phyloP scores from a whole-genome alignment of 2,888 invertebrate species.

The Lasioglossum oenotherae region DNA sequence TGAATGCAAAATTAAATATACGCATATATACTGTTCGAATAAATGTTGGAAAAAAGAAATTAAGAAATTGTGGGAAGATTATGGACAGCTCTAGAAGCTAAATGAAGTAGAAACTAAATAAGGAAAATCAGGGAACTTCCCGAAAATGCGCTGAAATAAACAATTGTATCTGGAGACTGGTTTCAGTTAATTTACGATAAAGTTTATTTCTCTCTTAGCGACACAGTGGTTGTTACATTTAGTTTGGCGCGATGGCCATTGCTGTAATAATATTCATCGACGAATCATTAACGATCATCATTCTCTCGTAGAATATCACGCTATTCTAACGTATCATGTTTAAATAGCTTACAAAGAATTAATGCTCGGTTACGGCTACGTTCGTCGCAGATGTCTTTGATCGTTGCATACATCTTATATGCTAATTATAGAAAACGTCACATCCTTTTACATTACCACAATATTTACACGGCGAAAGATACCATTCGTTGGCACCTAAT shows the following conservation, averaged over 20 bases:
- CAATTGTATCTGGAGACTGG: not conserved
- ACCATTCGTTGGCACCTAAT: slow-evolving; percentile 62
- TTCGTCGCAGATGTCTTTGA: slow-evolving; percentile 65
- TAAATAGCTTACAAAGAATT: slow-evolving; percentile 68
- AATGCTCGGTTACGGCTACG: slow-evolving; percentile 53
- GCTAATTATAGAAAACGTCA: slow-evolving; percentile 75
- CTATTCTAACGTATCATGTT: slow-evolving; percentile 53
- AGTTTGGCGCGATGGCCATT: slow-evolving; percentile 44
- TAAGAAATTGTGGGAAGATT: too few relatives aligned
- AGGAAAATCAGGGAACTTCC: not conserved
- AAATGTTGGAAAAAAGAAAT: too few relatives aligned
- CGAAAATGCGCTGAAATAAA: not conserved
- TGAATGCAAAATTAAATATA: too few relatives aligned
- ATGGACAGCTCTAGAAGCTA: too few relatives aligned
- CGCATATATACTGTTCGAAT: too few relatives aligned
- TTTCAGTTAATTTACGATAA: slow-evolving; percentile 30
- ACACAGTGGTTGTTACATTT: slow-evolving; percentile 62
- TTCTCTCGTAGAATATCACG: slow-evolving; percentile 39
- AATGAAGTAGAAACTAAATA: too few relatives aligned
- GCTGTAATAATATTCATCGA: slow-evolving; percentile 35
- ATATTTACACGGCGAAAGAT: slow-evolving; percentile 65
- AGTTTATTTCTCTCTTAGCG: slow-evolving; percentile 54
- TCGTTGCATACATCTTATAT: slow-evolving; percentile 74
- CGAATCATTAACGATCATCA: slow-evolving; percentile 24
- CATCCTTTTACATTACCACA: slow-evolving; percentile 63